Evolutionary conservation across 2,888 invertebrate species (phyloP), one percentile per base, ranked within the genome.

Genomic region (Mylabris sibirica): DNA sequence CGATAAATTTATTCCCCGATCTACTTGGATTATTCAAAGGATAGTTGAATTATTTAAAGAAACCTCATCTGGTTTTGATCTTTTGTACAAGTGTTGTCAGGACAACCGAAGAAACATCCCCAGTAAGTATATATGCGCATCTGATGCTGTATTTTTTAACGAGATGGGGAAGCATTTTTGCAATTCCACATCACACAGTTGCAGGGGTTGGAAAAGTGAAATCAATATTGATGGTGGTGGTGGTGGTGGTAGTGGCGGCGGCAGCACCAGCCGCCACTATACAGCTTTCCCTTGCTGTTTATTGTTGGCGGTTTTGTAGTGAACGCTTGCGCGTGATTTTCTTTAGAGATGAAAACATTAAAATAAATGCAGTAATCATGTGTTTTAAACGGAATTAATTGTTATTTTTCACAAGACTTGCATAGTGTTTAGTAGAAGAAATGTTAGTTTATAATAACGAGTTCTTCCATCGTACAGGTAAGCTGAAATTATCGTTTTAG

Each of bases 171-270:
- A 24, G 24, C 30, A 30, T 57, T 57, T 57, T 57, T 24, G 57
- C 26, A 14, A 11, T 57, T 26, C 24, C 6, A 26, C 26, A 22
- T 30, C 30, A 30, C 30, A 30, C 30, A 30, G 30, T 11, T 26
- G 57, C 26, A 57, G 57, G 57, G 57, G 57, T 57, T n/a, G 57
- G 57, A 26, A 57, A 24, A 57, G 26, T n/a, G 26, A 26, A 26
- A 57, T 57, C 57, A 57, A 57, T 57, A 57, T 57, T 57, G n/a
- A 57, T 22, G 57, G 26, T 26, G 11, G 3, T 26, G 3, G 57
- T 26, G 2, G 57, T 26, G 12, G 53, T 53, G 22, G 12, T 3
- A 3, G 26, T n/a, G 57, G 57, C 22, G 57, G 57, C 22, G 11
- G 26, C 24, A n/a, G 14, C n/a, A 57, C 12, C 57, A 12, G 57